Evolutionary conservation across 2,797 vertebrate genomes (phyloP).

Genomic region (Spea hammondii): DNA sequence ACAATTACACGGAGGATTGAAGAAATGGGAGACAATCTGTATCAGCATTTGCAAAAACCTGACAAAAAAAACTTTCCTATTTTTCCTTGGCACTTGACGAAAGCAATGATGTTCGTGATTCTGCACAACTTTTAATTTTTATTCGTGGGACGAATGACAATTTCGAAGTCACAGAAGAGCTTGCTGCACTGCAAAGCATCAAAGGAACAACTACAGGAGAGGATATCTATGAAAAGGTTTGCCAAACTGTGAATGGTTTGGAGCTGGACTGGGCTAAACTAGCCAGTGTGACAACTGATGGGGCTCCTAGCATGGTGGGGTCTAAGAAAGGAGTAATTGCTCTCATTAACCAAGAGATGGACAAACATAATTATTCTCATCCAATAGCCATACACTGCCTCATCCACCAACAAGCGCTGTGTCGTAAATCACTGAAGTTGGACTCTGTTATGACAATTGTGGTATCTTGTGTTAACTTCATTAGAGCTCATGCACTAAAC

Average conservation of each 20-base stretch:
- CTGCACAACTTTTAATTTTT: background rate
- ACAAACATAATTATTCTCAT: background rate
- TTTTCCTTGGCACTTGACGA: conserved; percentile 53
- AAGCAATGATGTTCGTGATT: background rate
- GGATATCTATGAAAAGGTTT: conserved; percentile 9
- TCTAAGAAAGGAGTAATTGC: conserved; percentile 13
- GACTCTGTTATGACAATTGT: too few relatives aligned
- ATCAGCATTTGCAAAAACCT: conserved; percentile 52
- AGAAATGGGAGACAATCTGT: conserved; percentile 46
- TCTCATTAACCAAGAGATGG: background rate
- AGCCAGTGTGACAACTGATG: conserved; percentile 14
- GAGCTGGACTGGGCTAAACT: conserved; percentile 4
- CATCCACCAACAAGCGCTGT: too few relatives aligned
- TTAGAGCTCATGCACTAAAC: too few relatives aligned
- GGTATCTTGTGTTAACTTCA: too few relatives aligned
- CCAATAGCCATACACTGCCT: too few relatives aligned
- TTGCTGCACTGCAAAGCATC: conserved; percentile 11
- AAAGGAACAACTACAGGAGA: conserved; percentile 16
- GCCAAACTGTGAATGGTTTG: conserved; percentile 6
- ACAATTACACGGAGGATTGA: conserved; percentile 51
- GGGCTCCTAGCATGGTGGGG: conserved; percentile 21
- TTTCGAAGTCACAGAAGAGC: conserved; percentile 15
- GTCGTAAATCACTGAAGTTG: too few relatives aligned
- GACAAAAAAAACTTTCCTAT: conserved; percentile 49
- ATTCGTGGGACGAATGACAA: background rate